Percentiles rank a stretch among this genome's conserved stretches.
Conservation (phyloP, 2,888 invertebrate genomes). For the Aspidiotus rigidus region DNA sequence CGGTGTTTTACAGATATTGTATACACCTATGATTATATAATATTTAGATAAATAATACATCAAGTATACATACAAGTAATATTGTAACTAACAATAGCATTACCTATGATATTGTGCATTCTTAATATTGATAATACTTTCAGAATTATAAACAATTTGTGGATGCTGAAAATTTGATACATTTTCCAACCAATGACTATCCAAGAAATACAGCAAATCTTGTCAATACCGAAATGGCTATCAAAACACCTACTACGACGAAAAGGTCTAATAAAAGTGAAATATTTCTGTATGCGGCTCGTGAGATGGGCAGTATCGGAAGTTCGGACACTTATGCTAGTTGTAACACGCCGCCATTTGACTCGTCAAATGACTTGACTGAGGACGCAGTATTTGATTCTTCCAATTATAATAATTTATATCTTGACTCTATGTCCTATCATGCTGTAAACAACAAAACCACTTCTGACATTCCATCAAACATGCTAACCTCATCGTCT, state of each 20-base stretch:
- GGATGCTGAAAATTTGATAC: slow-evolving; percentile 82
- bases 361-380: slow-evolving; percentile 71
- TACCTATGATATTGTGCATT: too few species aligned
- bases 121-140: too few species aligned
- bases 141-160: slow-evolving; percentile 86
- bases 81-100: too few species aligned
- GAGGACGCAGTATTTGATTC: slow-evolving; percentile 50
- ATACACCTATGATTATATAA: too few species aligned
- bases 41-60: too few species aligned
- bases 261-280: slow-evolving; percentile 45
- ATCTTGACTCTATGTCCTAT: slow-evolving; percentile 51
- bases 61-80: too few species aligned
- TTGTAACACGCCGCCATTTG: slow-evolving; percentile 90
- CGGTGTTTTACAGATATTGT: too few species aligned
- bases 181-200: slow-evolving; percentile 67
- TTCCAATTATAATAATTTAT: slow-evolving; percentile 71
- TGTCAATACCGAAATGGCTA: slow-evolving; percentile 70
- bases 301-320: slow-evolving; percentile 50
- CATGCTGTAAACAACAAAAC: slow-evolving; percentile 59
- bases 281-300: slow-evolving; percentile 41
- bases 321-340: slow-evolving; percentile 93
- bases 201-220: slow-evolving; percentile 55
- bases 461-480: slow-evolving; percentile 65
- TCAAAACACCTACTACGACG: slow-evolving; percentile 45
- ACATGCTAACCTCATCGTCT: slow-evolving; percentile 54